A percentile compares a stretch with the other conserved stretches of the same genome.
Conservation (phyloP, 2,113 vertebrate species). For the Eulacestoma nigropectus region DNA sequence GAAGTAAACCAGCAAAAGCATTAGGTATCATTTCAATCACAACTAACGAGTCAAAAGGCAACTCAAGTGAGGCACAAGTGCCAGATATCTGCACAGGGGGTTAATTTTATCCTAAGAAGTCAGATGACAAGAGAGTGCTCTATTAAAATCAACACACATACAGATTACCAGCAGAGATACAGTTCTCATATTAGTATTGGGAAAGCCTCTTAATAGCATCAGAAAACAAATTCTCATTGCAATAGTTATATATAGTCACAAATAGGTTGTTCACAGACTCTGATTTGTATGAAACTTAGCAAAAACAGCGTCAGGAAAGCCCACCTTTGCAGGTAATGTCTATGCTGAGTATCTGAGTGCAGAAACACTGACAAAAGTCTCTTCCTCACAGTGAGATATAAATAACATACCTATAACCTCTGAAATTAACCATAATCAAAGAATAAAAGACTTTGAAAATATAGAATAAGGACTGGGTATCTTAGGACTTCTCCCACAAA, state of each 20-base stretch:
- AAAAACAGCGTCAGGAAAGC: background rate
- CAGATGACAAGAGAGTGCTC: background rate
- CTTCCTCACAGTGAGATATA: background rate
- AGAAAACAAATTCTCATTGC: background rate
- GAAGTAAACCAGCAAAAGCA: conserved; percentile 4
- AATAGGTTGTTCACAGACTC: background rate
- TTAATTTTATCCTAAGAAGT: conserved; percentile 28
- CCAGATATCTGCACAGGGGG: conserved; percentile 21
- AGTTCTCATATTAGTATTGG: background rate
- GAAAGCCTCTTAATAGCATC: background rate
- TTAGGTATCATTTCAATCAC: background rate
- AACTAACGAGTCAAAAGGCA: conserved; percentile 11
- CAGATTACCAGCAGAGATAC: background rate
- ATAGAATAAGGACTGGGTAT: background rate
- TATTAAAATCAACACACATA: conserved; percentile 15
- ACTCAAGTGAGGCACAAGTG: conserved; percentile 27
- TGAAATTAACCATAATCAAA: background rate
- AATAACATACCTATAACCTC: background rate
- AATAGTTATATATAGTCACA: background rate
- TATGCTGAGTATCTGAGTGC: background rate
- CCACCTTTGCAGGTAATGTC: background rate
- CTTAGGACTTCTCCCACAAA: background rate
- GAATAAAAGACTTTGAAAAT: background rate
- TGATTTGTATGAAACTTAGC: background rate
- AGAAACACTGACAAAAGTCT: background rate